Evolutionary conservation across 2,113 vertebrate species (phyloP).

Genomic region (Brachyistius frenatus): DNA sequence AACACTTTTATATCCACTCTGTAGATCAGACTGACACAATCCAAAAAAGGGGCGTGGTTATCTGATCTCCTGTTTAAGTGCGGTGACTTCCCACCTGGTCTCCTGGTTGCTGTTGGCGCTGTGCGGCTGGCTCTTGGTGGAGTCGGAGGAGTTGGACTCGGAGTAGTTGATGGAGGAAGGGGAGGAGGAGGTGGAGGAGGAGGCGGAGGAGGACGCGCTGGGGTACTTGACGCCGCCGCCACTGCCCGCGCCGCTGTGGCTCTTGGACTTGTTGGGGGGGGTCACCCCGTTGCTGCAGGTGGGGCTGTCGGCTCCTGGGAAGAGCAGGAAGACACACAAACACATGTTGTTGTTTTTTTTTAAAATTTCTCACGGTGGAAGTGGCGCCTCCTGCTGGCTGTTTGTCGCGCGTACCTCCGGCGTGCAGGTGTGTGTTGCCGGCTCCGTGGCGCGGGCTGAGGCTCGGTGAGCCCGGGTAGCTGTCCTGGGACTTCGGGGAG

Average conservation of each 20-base stretch:
- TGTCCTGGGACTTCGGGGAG: conserved; percentile 97
- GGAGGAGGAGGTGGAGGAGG: conserved; percentile 94
- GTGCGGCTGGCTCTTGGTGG: conserved; percentile 97
- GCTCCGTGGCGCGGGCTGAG: conserved; percentile 92
- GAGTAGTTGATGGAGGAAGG: conserved; percentile 98
- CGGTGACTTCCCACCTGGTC: conserved; percentile 87
- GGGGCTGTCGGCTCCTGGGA: conserved; percentile 92
- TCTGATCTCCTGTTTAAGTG: too few relatives aligned
- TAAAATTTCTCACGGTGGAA: too few relatives aligned
- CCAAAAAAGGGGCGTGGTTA: too few relatives aligned
- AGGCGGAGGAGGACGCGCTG: conserved; percentile 92
- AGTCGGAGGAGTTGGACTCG: conserved; percentile 98
- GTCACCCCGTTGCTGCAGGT: conserved; percentile 96
- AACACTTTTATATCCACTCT: too few relatives aligned
- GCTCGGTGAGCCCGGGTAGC: conserved; percentile 93
- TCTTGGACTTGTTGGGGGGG: conserved; percentile 91
- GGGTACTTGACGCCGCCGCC: conserved; percentile 89
- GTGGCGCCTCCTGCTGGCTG: background rate
- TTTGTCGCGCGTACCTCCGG: conserved; percentile 83
- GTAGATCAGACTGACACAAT: too few relatives aligned
- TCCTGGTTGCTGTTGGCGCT: conserved; percentile 97
- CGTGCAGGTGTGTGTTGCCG: conserved; percentile 90
- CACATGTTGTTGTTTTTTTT: too few relatives aligned
- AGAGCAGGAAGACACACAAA: background rate
- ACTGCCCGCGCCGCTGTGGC: conserved; percentile 59